phyloP scores from a whole-genome alignment of 2,797 vertebrate species.

The Micrastur ruficollis region DNA sequence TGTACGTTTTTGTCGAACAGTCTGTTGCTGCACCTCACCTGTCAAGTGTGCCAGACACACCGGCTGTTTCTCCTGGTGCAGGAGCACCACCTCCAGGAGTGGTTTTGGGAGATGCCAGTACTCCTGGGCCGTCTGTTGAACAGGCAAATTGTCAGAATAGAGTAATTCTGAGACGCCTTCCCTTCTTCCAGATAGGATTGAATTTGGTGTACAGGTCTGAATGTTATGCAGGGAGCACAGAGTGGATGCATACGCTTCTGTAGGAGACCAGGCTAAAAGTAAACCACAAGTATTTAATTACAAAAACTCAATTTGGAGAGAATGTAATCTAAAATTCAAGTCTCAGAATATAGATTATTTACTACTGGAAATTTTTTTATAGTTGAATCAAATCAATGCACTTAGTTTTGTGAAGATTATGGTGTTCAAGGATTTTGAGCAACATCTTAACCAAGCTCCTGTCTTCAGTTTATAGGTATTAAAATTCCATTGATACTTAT shows the following conservation, averaged over 20 bases:
- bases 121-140: neutral
- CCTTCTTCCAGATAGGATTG: too few relatives aligned
- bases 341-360: neutral
- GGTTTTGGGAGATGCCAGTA: neutral
- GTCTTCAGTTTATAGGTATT: neutral
- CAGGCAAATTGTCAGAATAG: too few relatives aligned
- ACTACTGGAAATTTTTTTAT: neutral
- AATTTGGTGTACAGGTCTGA: too few relatives aligned
- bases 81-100: conserved; percentile 15
- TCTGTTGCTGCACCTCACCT: neutral
- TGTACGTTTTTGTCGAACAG: neutral
- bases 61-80: neutral
- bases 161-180: too few relatives aligned
- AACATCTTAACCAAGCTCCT: neutral
- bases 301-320: neutral
- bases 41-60: fast-evolving
- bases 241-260: fast-evolving
- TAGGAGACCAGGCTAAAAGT: neutral
- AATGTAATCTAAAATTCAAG: neutral
- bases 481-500: neutral
- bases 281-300: neutral
- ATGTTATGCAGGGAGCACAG: too few relatives aligned
- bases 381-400: neutral
- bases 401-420: neutral
- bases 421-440: neutral